Conservation (phyloP, 2,888 invertebrate species). For the Tetheella fluctuosa region DNA sequence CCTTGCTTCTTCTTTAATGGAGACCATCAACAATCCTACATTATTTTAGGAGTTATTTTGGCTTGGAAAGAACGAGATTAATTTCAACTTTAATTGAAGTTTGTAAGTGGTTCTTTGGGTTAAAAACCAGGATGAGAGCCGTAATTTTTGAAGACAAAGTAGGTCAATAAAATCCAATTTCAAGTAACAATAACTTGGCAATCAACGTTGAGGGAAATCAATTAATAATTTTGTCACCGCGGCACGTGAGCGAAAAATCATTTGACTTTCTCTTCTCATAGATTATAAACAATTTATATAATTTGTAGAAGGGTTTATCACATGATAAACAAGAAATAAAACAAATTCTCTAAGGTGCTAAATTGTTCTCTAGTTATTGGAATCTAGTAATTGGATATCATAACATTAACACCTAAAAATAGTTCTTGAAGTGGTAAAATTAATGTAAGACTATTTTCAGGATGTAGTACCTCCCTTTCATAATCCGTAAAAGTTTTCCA, state of each 20-base stretch:
- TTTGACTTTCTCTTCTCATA: background rate
- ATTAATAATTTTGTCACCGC: slow-evolving; percentile 29
- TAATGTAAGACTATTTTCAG: background rate
- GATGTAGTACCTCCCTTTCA: background rate
- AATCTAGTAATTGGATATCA: too few species aligned
- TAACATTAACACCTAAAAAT: too few species aligned
- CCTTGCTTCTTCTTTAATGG: background rate
- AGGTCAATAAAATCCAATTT: slow-evolving; percentile 16
- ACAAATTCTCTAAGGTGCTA: background rate
- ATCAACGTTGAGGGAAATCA: slow-evolving; percentile 27
- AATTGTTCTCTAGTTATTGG: too few species aligned
- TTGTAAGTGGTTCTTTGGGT: slow-evolving; percentile 5
- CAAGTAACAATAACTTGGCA: slow-evolving; percentile 22
- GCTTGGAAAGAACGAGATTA: background rate
- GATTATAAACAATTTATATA: background rate
- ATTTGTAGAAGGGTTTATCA: background rate
- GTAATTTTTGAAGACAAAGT: slow-evolving; percentile 27
- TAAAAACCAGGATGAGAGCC: slow-evolving; percentile 16
- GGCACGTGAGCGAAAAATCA: slow-evolving; percentile 5
- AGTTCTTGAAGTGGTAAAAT: too few species aligned
- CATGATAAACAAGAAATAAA: background rate
- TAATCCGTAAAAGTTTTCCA: background rate
- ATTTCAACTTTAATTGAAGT: slow-evolving; percentile 7
- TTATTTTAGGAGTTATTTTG: background rate
- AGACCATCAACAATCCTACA: background rate